Base-by-base conservation (phyloP, 2,888 invertebrate genomes). In the Galeopsomyia nigrocyanea region DNA sequence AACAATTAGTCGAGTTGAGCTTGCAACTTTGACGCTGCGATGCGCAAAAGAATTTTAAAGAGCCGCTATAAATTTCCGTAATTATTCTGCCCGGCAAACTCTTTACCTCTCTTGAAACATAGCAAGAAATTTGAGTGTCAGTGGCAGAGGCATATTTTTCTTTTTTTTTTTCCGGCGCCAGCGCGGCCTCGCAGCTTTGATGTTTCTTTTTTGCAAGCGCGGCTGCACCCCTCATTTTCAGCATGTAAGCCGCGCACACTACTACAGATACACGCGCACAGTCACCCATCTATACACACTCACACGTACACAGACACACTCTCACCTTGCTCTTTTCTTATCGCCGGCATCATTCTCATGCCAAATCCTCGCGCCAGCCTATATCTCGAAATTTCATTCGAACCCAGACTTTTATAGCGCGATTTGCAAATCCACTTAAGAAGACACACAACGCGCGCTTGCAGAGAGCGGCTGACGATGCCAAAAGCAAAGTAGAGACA, bases 81-180 rank as follows among this genome's bases (percentile, higher is more conserved):
- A 58, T 62, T 62, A 62, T 62, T 62, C 49, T 26, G 21, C 26
- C n/a, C n/a, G 26, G 50, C 26, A 22, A n/a, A 60, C 10, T 46
- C 39, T 49, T 61, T 61, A 19, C 5, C 31, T 50, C 62, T 17
- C 50, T 50, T 50, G 49, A 50, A 16, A 62, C 62, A 62, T 53
- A 19, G 51, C 63, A 51, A 26, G 50, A 19, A 62, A 62, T 62
- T 62, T 62, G 50, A 62, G 62, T 13, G 31, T 31, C 6, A 46
- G 3, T 31, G 31, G 3, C 31, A 31, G 31, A 7, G 7, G 39
- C 39, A 39, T 39, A 39, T 3, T 50, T 62, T 50, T 5, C 22
- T 62, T 26, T 50, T 21, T 61, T 26, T 26, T 26, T 2, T 26
- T 26, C 26, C 26, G 26, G 26, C 26, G 5, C 26, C 26, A 50